Evolutionary conservation across 2,888 invertebrate species (phyloP).

Genomic region (Acrobeloides nanus): DNA sequence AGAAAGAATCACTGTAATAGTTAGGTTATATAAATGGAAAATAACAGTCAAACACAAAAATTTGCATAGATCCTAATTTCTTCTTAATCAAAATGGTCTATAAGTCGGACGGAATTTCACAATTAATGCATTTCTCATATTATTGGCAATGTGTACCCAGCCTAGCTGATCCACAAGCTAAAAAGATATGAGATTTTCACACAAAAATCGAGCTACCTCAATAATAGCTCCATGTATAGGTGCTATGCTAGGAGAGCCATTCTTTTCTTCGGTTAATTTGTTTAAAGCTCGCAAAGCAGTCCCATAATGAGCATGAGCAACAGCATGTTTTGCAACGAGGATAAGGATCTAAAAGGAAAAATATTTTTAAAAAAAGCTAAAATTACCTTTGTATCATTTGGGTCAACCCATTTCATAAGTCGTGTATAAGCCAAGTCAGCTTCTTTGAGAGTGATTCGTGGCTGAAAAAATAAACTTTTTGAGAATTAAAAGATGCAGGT

Average conservation of each 20-base stretch:
- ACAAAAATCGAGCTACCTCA: constrained; percentile 21
- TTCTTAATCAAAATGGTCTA: constrained; percentile 66
- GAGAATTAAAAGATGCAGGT: too few species aligned
- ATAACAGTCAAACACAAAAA: too few species aligned
- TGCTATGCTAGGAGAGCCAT: too few species aligned
- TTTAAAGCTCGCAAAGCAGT: constrained; percentile 61
- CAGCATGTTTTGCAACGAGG: constrained; percentile 69
- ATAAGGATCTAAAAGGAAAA: constrained; percentile 64
- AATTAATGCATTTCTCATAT: constrained; percentile 62
- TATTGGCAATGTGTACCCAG: constrained; percentile 66
- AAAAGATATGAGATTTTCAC: constrained; percentile 54
- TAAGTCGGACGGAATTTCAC: constrained; percentile 67
- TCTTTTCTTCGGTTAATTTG: constrained; percentile 68
- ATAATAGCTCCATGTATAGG: constrained; percentile 24
- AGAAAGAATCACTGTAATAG: too few species aligned
- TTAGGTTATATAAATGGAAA: too few species aligned
- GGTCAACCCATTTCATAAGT: constrained; percentile 73
- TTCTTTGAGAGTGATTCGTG: constrained; percentile 51
- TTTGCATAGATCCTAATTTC: too few species aligned
- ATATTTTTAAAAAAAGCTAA: too few species aligned
- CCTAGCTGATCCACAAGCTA: constrained; percentile 65
- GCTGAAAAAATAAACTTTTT: constrained; percentile 13
- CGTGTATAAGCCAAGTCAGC: constrained; percentile 65
- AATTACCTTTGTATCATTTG: constrained; percentile 70
- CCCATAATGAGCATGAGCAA: constrained; percentile 71